A percentile compares a stretch with the other conserved stretches of the same genome.
Conservation (phyloP, 1,140 invertebrate species). For the Philopotamus ludificatus region DNA sequence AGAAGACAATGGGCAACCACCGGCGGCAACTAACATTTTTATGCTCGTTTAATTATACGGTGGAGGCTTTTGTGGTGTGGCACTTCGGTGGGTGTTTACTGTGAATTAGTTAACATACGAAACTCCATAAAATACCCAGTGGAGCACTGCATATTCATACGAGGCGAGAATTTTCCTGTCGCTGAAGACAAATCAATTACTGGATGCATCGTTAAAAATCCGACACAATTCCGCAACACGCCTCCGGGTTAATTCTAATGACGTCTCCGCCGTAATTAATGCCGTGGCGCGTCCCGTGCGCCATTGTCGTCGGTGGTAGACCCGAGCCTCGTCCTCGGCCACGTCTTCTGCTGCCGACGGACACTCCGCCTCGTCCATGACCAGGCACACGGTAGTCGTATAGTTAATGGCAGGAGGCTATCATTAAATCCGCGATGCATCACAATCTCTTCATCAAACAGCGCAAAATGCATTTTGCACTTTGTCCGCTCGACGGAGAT, state of each 20-base stretch:
- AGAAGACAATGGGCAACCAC: constrained; percentile 13
- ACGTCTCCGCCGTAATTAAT: no score
- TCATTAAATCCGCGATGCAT: constrained; percentile 29
- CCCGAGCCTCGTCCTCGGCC: not conserved
- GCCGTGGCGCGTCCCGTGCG: no score
- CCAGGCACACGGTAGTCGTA: constrained; percentile 1
- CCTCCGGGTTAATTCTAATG: no score
- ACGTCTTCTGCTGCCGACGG: constrained; percentile 2
- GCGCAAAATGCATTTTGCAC: constrained; percentile 2
- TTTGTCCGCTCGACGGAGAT: no score
- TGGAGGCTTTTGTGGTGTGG: not conserved
- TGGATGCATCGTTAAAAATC: no score
- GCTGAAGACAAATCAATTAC: no score
- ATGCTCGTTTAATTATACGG: constrained; percentile 4
- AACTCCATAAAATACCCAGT: no score
- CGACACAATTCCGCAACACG: no score
- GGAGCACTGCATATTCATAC: no score
- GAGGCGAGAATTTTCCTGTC: no score
- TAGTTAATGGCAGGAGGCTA: constrained; percentile 14
- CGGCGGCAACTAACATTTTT: constrained; percentile 15
- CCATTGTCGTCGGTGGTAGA: not conserved
- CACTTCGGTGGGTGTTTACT: not conserved
- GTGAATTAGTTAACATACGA: not conserved
- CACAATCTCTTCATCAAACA: constrained; percentile 29
- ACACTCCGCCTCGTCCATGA: no score